Evolutionary conservation across 2,113 vertebrate species (phyloP), one percentile per base, ranked within the genome.

Genomic region (Lepisosteus osseus): DNA sequence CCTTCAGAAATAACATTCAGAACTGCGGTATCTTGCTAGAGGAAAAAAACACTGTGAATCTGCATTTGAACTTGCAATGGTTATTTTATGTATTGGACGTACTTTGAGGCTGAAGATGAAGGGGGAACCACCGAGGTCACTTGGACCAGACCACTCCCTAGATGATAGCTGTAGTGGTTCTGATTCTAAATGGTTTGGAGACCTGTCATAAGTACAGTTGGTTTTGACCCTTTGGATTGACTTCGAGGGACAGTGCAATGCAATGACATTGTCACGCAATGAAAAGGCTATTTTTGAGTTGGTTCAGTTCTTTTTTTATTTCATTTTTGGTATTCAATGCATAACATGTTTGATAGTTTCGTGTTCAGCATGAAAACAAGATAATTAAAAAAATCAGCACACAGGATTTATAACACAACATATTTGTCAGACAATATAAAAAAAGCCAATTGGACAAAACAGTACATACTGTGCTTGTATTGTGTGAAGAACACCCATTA

Each of bases 31-130:
- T 47, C 43, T 65, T 17, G 56, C 57, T 15, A 54, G 55, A 17
- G 56, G 29, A n/a, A 43, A 51, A 61, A 61, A 54, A 54, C 64
- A 42, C 0, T 6, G 54, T 11, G 13, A 71, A 57, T 70, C 64
- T 64, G 70, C 61, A 73, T 83, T 81, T 82, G 76, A 72, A 74
- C 56, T 61, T 15, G 13, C 80, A 66, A 63, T 67, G 63, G 72
- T 29, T 72, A 42, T 61, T 11, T 54, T 41, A 42, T 72, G 64
- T 72, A 65, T 3, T 40, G 11, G 6, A n/a, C 17, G 1, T 11
- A 0, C 54, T 6, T 29, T 67, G 47, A 66, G 67, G 74, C 75
- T 17, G 61, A 29, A 43, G 41, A 67, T 67, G 67, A 59, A 54
- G 14, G 15, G 67, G 57, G 82, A 81, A 76, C 69, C 70, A 73